Conservation (phyloP, 2,797 vertebrate genomes). For the Neoniphon sammara region DNA sequence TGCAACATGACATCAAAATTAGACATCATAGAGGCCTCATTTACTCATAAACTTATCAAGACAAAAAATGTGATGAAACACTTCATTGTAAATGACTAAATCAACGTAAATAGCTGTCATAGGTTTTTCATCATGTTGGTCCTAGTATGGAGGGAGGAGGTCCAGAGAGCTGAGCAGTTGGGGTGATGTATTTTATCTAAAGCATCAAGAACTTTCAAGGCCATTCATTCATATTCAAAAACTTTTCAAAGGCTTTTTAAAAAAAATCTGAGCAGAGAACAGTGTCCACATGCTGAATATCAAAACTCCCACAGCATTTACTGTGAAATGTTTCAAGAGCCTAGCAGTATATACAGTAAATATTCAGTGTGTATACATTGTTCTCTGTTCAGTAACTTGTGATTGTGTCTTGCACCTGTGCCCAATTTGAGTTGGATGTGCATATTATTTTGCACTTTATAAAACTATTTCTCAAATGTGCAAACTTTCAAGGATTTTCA, state of each 20-base stretch:
- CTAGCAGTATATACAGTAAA: too few relatives aligned
- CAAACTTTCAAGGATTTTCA: neutral
- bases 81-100: too few relatives aligned
- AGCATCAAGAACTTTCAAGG: neutral
- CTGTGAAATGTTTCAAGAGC: too few relatives aligned
- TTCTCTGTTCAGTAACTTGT: too few relatives aligned
- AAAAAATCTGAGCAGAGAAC: too few relatives aligned
- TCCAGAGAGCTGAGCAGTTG: neutral
- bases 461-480: constrained; percentile 3
- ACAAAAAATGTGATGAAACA: neutral
- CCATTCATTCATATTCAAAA: neutral
- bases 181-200: neutral
- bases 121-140: neutral
- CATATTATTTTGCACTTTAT: too few relatives aligned
- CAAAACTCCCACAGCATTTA: too few relatives aligned
- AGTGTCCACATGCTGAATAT: too few relatives aligned
- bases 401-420: too few relatives aligned
- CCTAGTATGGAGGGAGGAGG: neutral
- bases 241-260: neutral
- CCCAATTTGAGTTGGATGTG: too few relatives aligned
- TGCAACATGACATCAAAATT: neutral
- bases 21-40: neutral
- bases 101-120: too few relatives aligned
- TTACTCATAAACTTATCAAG: neutral
- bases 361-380: too few relatives aligned